Evolutionary conservation across 2,797 vertebrate genomes (phyloP).

Genomic region (Tapirus indicus): DNA sequence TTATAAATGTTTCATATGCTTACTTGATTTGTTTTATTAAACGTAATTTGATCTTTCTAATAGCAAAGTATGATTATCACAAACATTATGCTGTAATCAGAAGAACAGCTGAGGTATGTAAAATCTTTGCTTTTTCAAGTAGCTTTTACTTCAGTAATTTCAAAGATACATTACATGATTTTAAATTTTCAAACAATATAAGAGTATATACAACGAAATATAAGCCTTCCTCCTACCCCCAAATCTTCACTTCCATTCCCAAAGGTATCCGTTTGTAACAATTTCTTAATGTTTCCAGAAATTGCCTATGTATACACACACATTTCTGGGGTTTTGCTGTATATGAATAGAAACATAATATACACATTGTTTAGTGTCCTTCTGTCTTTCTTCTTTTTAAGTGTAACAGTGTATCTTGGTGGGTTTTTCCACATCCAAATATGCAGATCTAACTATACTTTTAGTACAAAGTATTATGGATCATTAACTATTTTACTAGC

Average conservation of each 20-base stretch:
- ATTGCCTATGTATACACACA: background rate
- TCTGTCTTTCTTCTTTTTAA: slow-evolving; percentile 13
- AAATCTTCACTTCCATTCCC: background rate
- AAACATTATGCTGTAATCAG: slow-evolving; percentile 46
- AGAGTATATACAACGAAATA: background rate
- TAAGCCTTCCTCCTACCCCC: background rate
- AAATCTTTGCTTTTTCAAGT: slow-evolving; percentile 31
- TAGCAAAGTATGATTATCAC: slow-evolving; percentile 41
- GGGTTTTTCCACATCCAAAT: background rate
- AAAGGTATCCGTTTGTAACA: slow-evolving; percentile 17
- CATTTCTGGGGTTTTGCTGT: background rate
- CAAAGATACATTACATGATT: background rate
- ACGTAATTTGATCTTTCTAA: slow-evolving; percentile 49
- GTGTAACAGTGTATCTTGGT: background rate
- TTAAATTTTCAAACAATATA: slow-evolving; percentile 27
- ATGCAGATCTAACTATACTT: background rate
- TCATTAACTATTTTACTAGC: slow-evolving; percentile 6
- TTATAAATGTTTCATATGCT: slow-evolving; percentile 43
- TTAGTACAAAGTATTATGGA: background rate
- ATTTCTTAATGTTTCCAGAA: slow-evolving; percentile 44
- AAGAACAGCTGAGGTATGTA: slow-evolving; percentile 15
- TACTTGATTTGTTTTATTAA: slow-evolving; percentile 65
- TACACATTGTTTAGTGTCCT: background rate
- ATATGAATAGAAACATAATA: background rate
- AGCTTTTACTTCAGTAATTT: slow-evolving; percentile 49